Percentiles rank a stretch among this genome's conserved stretches.
Conservation (phyloP, 2,797 vertebrate species). For the Allobates femoralis region DNA sequence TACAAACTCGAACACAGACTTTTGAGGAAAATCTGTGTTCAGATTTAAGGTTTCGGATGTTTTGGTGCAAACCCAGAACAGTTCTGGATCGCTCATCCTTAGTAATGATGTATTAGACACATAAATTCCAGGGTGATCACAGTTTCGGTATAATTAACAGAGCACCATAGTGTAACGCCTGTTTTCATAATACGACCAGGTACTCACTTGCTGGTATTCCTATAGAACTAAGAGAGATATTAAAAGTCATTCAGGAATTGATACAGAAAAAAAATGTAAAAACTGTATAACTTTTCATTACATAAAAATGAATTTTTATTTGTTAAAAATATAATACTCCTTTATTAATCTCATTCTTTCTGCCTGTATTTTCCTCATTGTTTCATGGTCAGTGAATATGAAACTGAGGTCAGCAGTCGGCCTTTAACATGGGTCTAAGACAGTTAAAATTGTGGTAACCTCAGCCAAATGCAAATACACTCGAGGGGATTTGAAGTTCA, state of each 20-base stretch:
- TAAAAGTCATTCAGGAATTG: neutral
- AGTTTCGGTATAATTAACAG: too few species aligned
- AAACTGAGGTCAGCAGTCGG: conserved; percentile 39
- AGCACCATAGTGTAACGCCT: too few species aligned
- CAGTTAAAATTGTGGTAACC: conserved; percentile 41
- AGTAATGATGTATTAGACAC: too few species aligned
- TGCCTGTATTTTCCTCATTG: neutral
- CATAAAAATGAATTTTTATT: neutral
- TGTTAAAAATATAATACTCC: neutral
- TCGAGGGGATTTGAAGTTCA: conserved; percentile 62
- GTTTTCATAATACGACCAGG: too few species aligned
- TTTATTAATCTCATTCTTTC: neutral
- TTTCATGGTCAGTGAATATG: neutral
- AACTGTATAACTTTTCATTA: neutral
- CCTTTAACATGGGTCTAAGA: conserved; percentile 22
- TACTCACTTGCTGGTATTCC: too few species aligned
- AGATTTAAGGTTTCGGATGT: too few species aligned
- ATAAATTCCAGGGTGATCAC: too few species aligned
- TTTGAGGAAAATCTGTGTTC: too few species aligned
- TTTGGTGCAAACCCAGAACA: too few species aligned
- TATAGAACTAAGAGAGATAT: too few species aligned
- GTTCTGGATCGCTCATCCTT: too few species aligned
- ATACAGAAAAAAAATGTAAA: neutral
- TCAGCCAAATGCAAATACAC: conserved; percentile 58
- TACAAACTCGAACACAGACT: too few species aligned